These are phyloP conservation scores for Cantharis flavilabris DNA, from an alignment of 2,888 invertebrate species.

Conservation along the genomic window DNA sequence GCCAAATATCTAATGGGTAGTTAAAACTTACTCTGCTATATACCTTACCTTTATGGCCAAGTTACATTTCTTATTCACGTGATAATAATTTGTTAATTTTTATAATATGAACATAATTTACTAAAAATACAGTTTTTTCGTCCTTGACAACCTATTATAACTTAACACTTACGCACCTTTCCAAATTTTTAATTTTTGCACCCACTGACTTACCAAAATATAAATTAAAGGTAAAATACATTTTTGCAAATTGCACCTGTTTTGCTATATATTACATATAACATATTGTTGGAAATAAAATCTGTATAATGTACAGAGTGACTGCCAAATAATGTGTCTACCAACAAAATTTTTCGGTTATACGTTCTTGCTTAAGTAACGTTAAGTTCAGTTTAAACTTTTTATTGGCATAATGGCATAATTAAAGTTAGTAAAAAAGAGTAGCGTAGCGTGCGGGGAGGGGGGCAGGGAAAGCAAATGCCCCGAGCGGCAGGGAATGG, in stretches of 20 bases:
- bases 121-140: background rate
- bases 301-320: background rate
- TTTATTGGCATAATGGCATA: too few relatives aligned
- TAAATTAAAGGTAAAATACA: background rate
- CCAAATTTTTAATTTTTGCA: constrained; percentile 7
- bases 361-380: too few relatives aligned
- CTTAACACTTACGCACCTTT: constrained; percentile 3
- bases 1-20: constrained; percentile 9
- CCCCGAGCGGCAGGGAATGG: too few relatives aligned
- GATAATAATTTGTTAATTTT: background rate
- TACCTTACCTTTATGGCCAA: background rate
- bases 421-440: too few relatives aligned
- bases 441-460: too few relatives aligned
- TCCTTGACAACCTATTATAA: constrained; percentile 10
- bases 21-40: background rate
- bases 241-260: background rate
- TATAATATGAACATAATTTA: background rate
- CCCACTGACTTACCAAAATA: background rate
- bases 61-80: background rate
- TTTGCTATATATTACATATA: background rate
- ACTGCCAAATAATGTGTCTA: background rate
- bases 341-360: background rate
- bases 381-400: too few relatives aligned
- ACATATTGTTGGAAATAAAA: background rate
- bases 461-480: too few relatives aligned